A percentile compares a stretch with the other conserved stretches of the same genome.
phyloP scores from a whole-genome alignment of 2,888 invertebrate species.

The Hyalella azteca region DNA sequence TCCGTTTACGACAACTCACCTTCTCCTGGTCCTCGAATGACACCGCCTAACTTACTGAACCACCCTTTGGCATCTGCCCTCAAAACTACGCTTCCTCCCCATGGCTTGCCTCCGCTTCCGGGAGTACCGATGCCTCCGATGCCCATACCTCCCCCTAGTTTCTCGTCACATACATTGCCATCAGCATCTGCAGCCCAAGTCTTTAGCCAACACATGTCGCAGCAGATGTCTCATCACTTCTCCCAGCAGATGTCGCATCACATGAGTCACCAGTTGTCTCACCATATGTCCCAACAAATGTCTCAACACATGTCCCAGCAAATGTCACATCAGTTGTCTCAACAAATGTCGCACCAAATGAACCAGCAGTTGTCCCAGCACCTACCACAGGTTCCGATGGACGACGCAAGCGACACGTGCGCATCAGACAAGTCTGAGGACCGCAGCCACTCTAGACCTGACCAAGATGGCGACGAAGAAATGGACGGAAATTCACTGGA shows the following conservation, averaged over 20 bases:
- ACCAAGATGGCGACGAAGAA: conserved; percentile 48
- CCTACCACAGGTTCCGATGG: conserved; percentile 39
- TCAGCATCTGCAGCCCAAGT: conserved; percentile 39
- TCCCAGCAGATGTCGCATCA: conserved; percentile 46
- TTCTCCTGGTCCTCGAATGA: conserved; percentile 40
- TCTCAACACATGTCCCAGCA: conserved; percentile 37
- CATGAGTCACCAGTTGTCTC: conserved; percentile 34
- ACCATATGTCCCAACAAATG: conserved; percentile 33
- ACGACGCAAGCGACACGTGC: conserved; percentile 56
- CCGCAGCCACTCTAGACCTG: conserved; percentile 48
- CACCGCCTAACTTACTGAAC: conserved; percentile 51
- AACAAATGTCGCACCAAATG: conserved; percentile 40
- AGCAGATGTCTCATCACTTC: conserved; percentile 38
- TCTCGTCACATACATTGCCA: conserved; percentile 35
- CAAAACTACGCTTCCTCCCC: conserved; percentile 55
- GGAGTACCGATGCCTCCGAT: conserved; percentile 49
- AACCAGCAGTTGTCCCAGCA: conserved; percentile 44
- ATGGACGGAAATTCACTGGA: conserved; percentile 51
- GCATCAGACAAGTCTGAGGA: conserved; percentile 56
- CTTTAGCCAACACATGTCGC: conserved; percentile 35
- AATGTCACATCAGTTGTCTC: conserved; percentile 34
- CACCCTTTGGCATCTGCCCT: conserved; percentile 51
- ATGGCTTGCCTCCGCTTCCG: conserved; percentile 48
- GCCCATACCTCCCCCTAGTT: conserved; percentile 50
- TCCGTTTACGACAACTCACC: conserved; percentile 16